Conservation (phyloP, 2,113 vertebrate species). For the Neolamprologus hecqui region DNA sequence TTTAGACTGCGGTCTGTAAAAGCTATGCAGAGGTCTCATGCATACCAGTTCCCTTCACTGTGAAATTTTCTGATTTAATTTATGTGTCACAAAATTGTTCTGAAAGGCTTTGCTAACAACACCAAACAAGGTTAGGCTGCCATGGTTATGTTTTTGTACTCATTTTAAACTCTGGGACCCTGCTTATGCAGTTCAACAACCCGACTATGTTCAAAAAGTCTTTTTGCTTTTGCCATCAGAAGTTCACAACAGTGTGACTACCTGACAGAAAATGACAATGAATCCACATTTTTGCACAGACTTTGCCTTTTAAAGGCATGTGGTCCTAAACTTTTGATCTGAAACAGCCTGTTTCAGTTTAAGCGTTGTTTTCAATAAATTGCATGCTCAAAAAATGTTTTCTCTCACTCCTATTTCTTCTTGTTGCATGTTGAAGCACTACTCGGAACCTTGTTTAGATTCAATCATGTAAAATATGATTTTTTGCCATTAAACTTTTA, state of each 20-base stretch:
- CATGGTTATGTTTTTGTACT: neutral
- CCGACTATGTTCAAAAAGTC: neutral
- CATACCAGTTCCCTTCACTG: neutral
- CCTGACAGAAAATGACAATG: neutral
- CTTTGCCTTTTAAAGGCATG: neutral
- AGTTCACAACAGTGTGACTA: neutral
- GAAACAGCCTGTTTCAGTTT: neutral
- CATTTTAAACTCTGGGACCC: neutral
- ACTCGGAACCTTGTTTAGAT: neutral
- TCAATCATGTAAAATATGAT: neutral
- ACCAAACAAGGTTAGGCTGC: neutral
- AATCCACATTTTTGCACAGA: neutral
- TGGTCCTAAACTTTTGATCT: neutral
- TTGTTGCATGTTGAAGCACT: neutral
- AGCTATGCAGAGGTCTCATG: neutral
- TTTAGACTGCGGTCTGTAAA: neutral
- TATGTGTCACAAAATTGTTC: neutral
- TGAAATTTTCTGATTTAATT: neutral
- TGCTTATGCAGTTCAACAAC: neutral
- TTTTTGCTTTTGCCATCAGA: neutral
- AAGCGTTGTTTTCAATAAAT: neutral
- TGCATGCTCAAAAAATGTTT: neutral
- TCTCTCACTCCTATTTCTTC: neutral
- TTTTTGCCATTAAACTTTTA: neutral
- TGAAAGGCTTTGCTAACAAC: neutral